A percentile compares a stretch with the other conserved stretches of the same genome.
Evolutionary conservation across 2,888 invertebrate genomes (phyloP).

Genomic region (Elegia similella): DNA sequence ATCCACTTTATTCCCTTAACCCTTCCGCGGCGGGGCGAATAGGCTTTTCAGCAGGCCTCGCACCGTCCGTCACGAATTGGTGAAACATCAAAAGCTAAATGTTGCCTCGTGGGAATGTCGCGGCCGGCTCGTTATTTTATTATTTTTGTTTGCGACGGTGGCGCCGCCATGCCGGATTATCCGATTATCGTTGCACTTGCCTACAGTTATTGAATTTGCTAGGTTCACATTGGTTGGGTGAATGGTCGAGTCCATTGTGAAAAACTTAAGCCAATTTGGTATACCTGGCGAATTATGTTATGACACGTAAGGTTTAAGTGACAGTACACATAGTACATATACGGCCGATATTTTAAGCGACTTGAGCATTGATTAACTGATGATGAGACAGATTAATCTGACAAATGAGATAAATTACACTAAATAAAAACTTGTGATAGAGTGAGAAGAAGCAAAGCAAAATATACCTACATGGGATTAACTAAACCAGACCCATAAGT

Average conservation of each 20-base stretch:
- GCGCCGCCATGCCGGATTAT: conserved; percentile 49
- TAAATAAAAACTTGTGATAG: too few species aligned
- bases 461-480: too few species aligned
- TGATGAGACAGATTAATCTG: too few species aligned
- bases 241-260: not conserved
- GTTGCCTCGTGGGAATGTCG: conserved; percentile 63
- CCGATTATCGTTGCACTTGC: conserved; percentile 57
- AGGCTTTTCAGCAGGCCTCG: conserved; percentile 23
- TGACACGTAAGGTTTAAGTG: too few species aligned
- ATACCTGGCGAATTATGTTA: too few species aligned
- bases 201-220: conserved; percentile 31
- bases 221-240: conserved; percentile 4
- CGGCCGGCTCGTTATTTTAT: conserved; percentile 56
- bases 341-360: too few species aligned
- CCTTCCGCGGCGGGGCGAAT: conserved; percentile 21
- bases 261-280: too few species aligned
- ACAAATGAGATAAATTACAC: too few species aligned
- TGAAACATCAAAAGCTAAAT: conserved; percentile 46
- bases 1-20: conserved; percentile 12
- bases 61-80: conserved; percentile 32
- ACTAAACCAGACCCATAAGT: too few species aligned
- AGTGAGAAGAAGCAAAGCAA: too few species aligned
- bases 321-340: too few species aligned
- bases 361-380: too few species aligned
- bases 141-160: conserved; percentile 47